Evolutionary conservation across 2,797 vertebrate genomes (phyloP).

Genomic region (Diplodus sargus): DNA sequence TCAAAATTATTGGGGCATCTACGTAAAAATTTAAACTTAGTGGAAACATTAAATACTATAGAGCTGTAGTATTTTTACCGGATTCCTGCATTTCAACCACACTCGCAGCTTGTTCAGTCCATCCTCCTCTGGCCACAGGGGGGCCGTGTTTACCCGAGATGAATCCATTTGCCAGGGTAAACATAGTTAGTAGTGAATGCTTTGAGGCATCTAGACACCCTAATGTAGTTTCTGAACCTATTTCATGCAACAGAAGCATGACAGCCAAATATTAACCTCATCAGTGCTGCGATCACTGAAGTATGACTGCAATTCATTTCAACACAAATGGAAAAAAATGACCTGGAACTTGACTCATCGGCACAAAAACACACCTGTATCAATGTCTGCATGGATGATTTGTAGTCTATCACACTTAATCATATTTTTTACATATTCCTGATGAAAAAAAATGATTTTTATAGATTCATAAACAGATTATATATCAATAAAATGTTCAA

Average conservation of each 20-base stretch:
- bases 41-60: too few relatives aligned
- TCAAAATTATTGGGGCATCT: too few relatives aligned
- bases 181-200: neutral
- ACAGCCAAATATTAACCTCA: too few relatives aligned
- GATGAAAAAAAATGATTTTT: neutral
- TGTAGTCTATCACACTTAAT: neutral
- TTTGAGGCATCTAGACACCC: neutral
- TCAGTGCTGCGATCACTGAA: neutral
- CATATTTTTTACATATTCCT: neutral
- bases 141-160: conserved; percentile 1
- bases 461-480: neutral
- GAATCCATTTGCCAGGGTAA: neutral
- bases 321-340: neutral
- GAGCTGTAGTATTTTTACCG: neutral
- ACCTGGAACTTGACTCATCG: neutral
- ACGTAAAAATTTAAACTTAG: too few relatives aligned
- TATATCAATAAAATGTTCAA: neutral
- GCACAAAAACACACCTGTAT: neutral
- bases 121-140: neutral
- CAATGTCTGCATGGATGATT: neutral
- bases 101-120: neutral
- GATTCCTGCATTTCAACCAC: neutral
- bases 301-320: too few relatives aligned
- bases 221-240: too few relatives aligned
- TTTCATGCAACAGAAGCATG: neutral